phyloP scores from a whole-genome alignment of 2,888 invertebrate genomes.

The Sphinx pinastri region DNA sequence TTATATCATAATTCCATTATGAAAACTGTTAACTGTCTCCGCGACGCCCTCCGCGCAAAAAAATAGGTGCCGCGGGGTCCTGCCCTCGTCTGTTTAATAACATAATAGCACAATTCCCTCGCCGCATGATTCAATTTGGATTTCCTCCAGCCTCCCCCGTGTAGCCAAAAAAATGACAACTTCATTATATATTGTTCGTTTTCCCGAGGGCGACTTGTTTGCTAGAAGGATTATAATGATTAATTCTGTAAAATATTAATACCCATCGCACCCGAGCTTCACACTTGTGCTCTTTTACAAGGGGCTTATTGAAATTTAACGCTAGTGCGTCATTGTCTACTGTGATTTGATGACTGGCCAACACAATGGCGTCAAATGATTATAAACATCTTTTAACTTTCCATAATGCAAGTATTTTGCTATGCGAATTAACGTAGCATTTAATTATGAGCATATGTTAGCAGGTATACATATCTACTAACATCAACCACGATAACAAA shows the following conservation, averaged over 20 bases:
- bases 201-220: conserved; percentile 81
- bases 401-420: not conserved
- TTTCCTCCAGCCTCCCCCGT: conserved; percentile 84
- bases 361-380: not conserved
- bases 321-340: conserved; percentile 70
- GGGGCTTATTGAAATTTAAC: conserved; percentile 70
- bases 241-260: conserved; percentile 84
- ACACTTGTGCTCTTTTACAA: conserved; percentile 72
- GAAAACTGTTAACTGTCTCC: conserved; percentile 83
- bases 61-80: conserved; percentile 79
- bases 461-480: not conserved
- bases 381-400: conserved; percentile 1
- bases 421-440: not conserved
- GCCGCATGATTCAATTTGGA: conserved; percentile 88
- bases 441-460: no score
- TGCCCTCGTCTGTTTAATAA: conserved; percentile 86
- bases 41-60: conserved; percentile 75
- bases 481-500: not conserved
- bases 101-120: conserved; percentile 88
- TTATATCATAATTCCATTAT: conserved; percentile 84
- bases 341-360: conserved; percentile 48
- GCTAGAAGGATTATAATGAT: conserved; percentile 83
- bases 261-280: conserved; percentile 76
- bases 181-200: conserved; percentile 83
- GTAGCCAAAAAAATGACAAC: conserved; percentile 83